These are phyloP conservation scores for Deilephila elpenor DNA, from an alignment of 2,888 invertebrate genomes.

Conservation along the genomic window DNA sequence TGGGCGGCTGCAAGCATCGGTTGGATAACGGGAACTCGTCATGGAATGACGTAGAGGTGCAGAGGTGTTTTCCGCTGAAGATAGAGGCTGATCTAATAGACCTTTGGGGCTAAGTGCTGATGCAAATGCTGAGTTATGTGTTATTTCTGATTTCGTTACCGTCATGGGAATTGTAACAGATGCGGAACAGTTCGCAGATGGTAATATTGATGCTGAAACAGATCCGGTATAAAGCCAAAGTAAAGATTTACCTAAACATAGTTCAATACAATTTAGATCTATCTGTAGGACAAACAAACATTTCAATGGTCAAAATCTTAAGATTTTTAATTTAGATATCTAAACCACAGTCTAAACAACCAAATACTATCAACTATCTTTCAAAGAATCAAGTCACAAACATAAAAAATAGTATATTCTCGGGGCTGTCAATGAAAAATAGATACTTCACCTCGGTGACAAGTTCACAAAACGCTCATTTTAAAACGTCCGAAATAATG, in stretches of 20 bases:
- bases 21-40: constrained; percentile 76
- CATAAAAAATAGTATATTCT: neutral
- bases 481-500: constrained; percentile 38
- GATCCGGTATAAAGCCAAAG: neutral
- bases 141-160: constrained; percentile 24
- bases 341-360: no score
- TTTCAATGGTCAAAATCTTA: neutral
- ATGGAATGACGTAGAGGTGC: constrained; percentile 74
- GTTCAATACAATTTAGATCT: neutral
- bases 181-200: neutral
- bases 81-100: constrained; percentile 73
- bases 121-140: constrained; percentile 52
- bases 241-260: neutral
- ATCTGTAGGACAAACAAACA: neutral
- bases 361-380: neutral
- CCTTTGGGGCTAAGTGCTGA: constrained; percentile 42
- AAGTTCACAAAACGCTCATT: constrained; percentile 27
- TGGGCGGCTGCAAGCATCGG: constrained; percentile 73
- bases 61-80: constrained; percentile 83
- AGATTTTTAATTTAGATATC: no score
- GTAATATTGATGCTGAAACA: neutral
- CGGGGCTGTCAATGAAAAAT: neutral
- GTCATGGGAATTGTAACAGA: neutral
- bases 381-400: neutral
- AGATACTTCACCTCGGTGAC: constrained; percentile 5